A percentile compares a stretch with the other conserved stretches of the same genome.
These are phyloP conservation scores for Hystrix cristata DNA, from an alignment of 2,113 vertebrate genomes.

Conservation along the genomic window DNA sequence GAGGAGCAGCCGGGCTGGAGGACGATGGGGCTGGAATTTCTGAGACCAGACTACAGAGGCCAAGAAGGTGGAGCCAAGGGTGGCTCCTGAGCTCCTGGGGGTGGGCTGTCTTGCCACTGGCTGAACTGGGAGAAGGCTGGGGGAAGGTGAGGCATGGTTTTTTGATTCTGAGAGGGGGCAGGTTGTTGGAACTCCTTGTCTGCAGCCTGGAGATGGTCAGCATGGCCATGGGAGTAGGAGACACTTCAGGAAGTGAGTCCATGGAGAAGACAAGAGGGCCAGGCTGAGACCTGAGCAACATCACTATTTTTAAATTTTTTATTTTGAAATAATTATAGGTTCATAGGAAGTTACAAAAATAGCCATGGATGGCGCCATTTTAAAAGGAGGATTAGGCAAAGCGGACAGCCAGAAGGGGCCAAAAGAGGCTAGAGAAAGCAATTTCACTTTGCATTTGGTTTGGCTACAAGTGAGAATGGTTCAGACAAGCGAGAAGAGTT, in stretches of 20 bases:
- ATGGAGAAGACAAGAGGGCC: background rate
- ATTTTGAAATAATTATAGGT: slow-evolving; percentile 31
- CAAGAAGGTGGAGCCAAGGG: accelerated
- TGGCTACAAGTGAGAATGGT: background rate
- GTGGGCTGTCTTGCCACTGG: too few species aligned
- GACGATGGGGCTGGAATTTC: background rate
- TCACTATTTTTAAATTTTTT: background rate
- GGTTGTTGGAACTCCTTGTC: background rate
- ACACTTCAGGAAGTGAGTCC: background rate
- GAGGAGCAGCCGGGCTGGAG: background rate
- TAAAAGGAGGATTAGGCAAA: background rate
- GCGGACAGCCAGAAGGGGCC: background rate
- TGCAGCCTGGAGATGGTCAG: background rate
- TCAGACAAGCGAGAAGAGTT: background rate
- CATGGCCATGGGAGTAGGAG: background rate
- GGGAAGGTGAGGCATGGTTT: background rate
- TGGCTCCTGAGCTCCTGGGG: background rate
- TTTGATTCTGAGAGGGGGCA: background rate
- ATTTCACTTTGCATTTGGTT: background rate
- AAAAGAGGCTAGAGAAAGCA: background rate
- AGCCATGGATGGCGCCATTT: background rate
- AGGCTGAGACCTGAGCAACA: background rate
- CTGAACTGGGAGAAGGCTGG: background rate
- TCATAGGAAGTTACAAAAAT: background rate
- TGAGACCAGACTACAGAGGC: too few species aligned